A percentile compares a stretch with the other conserved stretches of the same genome.
Evolutionary conservation across 2,888 invertebrate species (phyloP).

Genomic region (Catocala fraxini): DNA sequence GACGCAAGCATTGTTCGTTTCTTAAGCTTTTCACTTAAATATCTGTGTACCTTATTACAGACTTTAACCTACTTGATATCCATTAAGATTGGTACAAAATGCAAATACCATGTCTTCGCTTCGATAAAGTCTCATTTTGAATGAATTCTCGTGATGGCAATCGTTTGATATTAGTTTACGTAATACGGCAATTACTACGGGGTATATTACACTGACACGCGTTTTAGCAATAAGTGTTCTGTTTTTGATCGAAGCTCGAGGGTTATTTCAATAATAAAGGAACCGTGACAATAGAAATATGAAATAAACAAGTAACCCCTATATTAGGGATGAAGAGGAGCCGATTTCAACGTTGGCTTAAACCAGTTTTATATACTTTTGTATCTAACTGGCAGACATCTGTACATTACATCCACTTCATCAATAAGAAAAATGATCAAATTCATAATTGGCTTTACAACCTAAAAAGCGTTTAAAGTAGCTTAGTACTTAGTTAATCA

Average conservation of each 20-base stretch:
- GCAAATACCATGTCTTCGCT: conserved; percentile 51
- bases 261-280: conserved; percentile 7
- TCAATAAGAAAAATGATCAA: too few species aligned
- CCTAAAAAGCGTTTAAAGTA: too few species aligned
- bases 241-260: conserved; percentile 16
- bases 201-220: conserved; percentile 23
- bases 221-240: conserved; percentile 25
- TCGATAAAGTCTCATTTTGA: conserved; percentile 41
- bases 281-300: background rate
- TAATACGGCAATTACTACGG: conserved; percentile 41
- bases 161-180: conserved; percentile 41
- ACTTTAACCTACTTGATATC: conserved; percentile 43
- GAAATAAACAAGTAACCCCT: conserved; percentile 1
- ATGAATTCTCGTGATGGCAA: conserved; percentile 51
- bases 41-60: conserved; percentile 22
- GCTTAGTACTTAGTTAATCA: too few species aligned
- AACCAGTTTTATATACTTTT: background rate
- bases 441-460: too few species aligned
- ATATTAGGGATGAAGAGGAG: background rate
- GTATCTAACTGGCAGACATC: background rate
- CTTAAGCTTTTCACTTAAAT: conserved; percentile 22
- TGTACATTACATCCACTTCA: too few species aligned
- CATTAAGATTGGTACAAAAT: conserved; percentile 49
- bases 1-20: conserved; percentile 14
- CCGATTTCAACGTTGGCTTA: too few species aligned